A percentile compares a stretch with the other conserved stretches of the same genome.
Evolutionary conservation across 2,888 invertebrate species (phyloP).

Genomic region (Lymantria monacha): DNA sequence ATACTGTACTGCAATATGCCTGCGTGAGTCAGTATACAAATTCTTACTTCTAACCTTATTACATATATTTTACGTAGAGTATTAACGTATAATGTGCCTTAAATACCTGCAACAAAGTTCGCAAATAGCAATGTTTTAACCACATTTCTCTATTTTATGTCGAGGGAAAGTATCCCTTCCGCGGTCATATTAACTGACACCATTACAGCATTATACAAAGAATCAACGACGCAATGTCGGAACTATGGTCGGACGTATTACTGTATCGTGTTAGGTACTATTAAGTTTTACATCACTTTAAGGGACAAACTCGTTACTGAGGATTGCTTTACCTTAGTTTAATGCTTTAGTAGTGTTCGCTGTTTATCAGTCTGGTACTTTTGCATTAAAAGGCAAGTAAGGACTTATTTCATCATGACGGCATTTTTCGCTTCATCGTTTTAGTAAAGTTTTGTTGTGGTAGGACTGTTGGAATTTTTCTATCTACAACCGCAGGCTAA

Average conservation of each 20-base stretch:
- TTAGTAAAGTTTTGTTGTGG: too few relatives aligned
- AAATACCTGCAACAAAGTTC: too few relatives aligned
- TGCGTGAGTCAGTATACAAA: too few relatives aligned
- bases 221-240: background rate
- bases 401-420: conserved; percentile 4
- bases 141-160: too few relatives aligned
- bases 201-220: background rate
- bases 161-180: background rate
- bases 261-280: background rate
- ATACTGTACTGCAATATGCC: too few relatives aligned
- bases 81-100: too few relatives aligned
- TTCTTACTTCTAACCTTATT: too few relatives aligned
- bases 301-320: background rate
- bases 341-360: background rate
- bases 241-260: background rate
- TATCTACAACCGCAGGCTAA: too few relatives aligned
- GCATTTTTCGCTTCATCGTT: background rate
- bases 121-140: too few relatives aligned
- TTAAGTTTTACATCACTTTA: background rate
- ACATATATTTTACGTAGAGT: too few relatives aligned
- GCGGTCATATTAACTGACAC: background rate
- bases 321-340: background rate
- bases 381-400: conserved; percentile 1
- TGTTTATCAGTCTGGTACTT: background rate
- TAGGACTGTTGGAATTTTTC: too few relatives aligned